Conservation (phyloP, 1,140 invertebrate genomes). For the Thaumatotibia leucotreta region DNA sequence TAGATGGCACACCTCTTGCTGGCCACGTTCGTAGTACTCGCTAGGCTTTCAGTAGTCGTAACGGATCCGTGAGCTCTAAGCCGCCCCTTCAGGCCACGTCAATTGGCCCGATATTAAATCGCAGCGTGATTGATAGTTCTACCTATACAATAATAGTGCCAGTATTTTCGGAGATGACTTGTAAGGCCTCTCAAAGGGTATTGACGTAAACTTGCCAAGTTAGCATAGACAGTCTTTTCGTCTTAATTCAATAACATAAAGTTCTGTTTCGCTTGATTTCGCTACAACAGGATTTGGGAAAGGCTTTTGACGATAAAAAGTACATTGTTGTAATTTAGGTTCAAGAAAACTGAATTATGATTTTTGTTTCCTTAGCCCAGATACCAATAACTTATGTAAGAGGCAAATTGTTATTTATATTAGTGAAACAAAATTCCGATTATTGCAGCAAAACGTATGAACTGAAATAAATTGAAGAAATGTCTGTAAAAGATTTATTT, state of each 20-base stretch:
- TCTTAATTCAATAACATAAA: not conserved
- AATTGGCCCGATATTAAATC: not conserved
- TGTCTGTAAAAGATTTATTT: too few species aligned
- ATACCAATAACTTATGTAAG: too few species aligned
- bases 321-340: not conserved
- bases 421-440: too few species aligned
- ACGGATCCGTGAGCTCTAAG: not conserved
- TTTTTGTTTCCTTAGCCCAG: too few species aligned
- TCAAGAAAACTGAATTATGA: too few species aligned
- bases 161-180: not conserved
- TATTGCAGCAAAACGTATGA: too few species aligned
- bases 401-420: too few species aligned
- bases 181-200: not conserved
- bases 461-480: too few species aligned
- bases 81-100: not conserved
- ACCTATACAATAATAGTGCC: not conserved
- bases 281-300: not conserved
- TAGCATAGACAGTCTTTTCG: not conserved
- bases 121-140: not conserved
- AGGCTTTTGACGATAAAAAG: not conserved
- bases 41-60: not conserved
- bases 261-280: not conserved
- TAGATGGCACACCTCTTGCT: too few species aligned
- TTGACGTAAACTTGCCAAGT: not conserved
- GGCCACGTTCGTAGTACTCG: too few species aligned